Evolutionary conservation across 2,797 vertebrate species (phyloP), one percentile per base, ranked within the genome.

Genomic region (Semaprochilodus insignis): DNA sequence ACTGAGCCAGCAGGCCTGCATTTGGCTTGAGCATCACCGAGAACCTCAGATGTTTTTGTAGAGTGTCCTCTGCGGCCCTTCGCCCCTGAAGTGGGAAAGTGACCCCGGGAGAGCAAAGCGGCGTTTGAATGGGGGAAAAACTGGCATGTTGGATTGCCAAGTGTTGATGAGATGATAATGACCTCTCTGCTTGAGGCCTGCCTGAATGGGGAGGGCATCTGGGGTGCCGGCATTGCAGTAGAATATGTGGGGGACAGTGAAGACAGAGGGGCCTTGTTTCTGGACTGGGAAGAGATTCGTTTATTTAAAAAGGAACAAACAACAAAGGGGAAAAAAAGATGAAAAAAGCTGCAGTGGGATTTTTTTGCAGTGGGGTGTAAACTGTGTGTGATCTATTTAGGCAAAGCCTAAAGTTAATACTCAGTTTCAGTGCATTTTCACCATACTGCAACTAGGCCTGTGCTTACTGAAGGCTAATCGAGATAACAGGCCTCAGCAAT

Each of bases 81-180:
- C 36, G 70, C 40, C 62, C 71, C 63, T 40, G 19, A 25, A 78
- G 79, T 80, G 72, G 78, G 73, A 84, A 80, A 72, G 55, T 84
- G 66, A 72, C 60, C 59, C 34, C 1, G n/a, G 11, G 36, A 72
- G 48, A 71, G 19, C 31, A 48, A 54, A 66, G 27, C 25, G 3
- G 16, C 16, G 65, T 77, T 57, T 84, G 48, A 84, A 80, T 48
- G 66, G 57, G 66, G 55, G 59, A 54, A 44, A 63, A 36, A 65
- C 23, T 71, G 72, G 54, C 55, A 62, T 55, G 48, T 31, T 25
- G 25, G 48, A 76, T 40, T 54, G 83, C 52, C 82, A 80, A 83
- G 78, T 69, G 82, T 70, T 54, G 75, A 84, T 40, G 34, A 80
- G 77, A 80, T 59, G 65, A 80, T 76, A 84, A 84, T 80, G 72